Conservation (phyloP, 2,888 invertebrate species). For the Pimpla rufipes region DNA sequence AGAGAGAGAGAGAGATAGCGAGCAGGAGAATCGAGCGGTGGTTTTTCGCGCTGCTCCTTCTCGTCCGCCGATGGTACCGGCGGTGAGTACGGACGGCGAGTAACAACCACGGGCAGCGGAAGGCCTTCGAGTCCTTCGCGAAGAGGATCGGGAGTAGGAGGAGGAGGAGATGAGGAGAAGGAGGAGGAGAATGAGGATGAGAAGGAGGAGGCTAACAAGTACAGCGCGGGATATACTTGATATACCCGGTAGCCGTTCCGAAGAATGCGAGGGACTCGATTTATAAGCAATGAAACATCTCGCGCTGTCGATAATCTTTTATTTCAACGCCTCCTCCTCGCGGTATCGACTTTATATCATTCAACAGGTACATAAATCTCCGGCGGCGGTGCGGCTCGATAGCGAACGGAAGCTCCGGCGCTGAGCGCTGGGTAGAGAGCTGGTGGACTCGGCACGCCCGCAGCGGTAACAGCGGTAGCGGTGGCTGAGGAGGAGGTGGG, state of each 20-base stretch:
- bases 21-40: too few species aligned
- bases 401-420: conserved; percentile 10
- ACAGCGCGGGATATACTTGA: neutral
- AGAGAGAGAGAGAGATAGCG: too few species aligned
- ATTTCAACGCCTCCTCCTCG: conserved; percentile 9
- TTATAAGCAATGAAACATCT: conserved; percentile 19
- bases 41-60: conserved; percentile 32
- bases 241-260: neutral
- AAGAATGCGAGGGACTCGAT: conserved; percentile 41
- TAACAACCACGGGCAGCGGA: too few species aligned
- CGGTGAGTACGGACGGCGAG: too few species aligned
- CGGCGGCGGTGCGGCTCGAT: neutral
- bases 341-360: conserved; percentile 16
- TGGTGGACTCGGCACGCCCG: conserved; percentile 20
- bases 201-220: conserved; percentile 39
- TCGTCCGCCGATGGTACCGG: too few species aligned
- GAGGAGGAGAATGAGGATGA: neutral
- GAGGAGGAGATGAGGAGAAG: neutral
- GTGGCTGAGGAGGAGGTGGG: conserved; percentile 54
- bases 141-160: conserved; percentile 6
- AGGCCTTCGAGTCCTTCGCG: conserved; percentile 5
- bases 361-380: conserved; percentile 38
- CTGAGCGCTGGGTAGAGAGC: neutral
- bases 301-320: conserved; percentile 16
- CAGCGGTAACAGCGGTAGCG: conserved; percentile 49